Conservation (phyloP, 1,140 invertebrate species). For the Ostrea edulis region DNA sequence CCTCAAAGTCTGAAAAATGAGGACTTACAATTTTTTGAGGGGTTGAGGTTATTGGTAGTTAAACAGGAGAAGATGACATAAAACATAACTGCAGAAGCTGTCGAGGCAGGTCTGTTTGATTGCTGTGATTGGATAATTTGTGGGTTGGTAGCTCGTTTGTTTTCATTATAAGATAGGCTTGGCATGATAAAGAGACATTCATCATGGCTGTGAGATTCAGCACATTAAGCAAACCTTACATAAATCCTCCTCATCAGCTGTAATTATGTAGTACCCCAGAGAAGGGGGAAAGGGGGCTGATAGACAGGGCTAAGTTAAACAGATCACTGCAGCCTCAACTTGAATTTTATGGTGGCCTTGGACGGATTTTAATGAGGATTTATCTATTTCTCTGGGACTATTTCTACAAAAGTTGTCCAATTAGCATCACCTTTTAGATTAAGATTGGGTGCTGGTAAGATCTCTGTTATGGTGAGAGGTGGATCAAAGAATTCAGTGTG, state of each 20-base stretch:
- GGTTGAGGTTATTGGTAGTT: not conserved
- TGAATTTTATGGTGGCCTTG: not conserved
- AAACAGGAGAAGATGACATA: constrained; percentile 21
- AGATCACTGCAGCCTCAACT: not conserved
- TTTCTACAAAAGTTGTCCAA: not conserved
- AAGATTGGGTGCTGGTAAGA: not conserved
- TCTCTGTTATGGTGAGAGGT: not conserved
- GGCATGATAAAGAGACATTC: constrained; percentile 68
- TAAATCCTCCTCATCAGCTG: constrained; percentile 53
- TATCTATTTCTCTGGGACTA: not conserved
- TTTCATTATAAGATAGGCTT: constrained; percentile 69
- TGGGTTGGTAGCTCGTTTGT: constrained; percentile 60
- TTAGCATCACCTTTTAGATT: not conserved
- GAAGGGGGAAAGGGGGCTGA: not conserved
- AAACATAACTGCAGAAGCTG: constrained; percentile 25
- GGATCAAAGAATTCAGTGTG: not conserved
- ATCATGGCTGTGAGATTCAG: constrained; percentile 56
- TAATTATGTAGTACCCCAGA: constrained; percentile 29
- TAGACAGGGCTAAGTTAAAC: not conserved
- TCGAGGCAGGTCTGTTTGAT: constrained; percentile 20
- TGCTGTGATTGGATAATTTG: constrained; percentile 35
- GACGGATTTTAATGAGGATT: constrained; percentile 9
- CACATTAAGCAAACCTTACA: constrained; percentile 59
- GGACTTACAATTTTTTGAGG: constrained; percentile 4
- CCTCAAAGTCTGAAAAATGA: constrained; percentile 28